These are phyloP conservation scores for Procavia capensis DNA, from an alignment of 2,113 vertebrate species.

Conservation along the genomic window DNA sequence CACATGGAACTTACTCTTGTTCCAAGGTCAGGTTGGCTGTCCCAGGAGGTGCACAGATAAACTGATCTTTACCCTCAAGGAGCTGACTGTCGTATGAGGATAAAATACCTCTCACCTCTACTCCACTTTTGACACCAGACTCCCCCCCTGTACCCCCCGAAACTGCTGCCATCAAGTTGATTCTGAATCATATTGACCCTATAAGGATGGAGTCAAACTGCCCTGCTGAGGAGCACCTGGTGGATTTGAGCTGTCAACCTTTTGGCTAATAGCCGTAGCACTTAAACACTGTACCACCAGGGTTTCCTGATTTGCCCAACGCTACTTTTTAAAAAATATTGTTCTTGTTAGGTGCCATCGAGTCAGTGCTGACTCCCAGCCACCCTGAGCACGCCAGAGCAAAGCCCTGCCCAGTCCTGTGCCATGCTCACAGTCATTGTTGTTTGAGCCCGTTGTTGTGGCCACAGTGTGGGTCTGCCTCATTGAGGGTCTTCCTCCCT, in stretches of 20 bases:
- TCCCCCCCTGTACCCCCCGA: too few relatives aligned
- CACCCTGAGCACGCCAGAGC: accelerated
- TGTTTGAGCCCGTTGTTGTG: neutral
- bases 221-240: too few relatives aligned
- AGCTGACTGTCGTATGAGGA: neutral
- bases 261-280: too few relatives aligned
- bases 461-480: neutral
- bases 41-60: neutral
- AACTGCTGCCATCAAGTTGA: too few relatives aligned
- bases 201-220: too few relatives aligned
- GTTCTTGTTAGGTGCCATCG: neutral
- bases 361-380: neutral
- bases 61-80: too few relatives aligned
- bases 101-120: neutral
- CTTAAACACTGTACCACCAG: too few relatives aligned
- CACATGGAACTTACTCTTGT: too few relatives aligned
- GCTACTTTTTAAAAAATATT: neutral
- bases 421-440: neutral
- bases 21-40: neutral
- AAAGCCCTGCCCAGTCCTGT: neutral
- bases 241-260: too few relatives aligned
- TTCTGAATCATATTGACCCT: too few relatives aligned
- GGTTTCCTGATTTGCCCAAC: neutral
- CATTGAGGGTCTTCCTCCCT: neutral
- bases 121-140: neutral